A percentile compares a stretch with the other conserved stretches of the same genome.
Conservation (phyloP, 2,888 invertebrate genomes). For the Cosmia pyralina region DNA sequence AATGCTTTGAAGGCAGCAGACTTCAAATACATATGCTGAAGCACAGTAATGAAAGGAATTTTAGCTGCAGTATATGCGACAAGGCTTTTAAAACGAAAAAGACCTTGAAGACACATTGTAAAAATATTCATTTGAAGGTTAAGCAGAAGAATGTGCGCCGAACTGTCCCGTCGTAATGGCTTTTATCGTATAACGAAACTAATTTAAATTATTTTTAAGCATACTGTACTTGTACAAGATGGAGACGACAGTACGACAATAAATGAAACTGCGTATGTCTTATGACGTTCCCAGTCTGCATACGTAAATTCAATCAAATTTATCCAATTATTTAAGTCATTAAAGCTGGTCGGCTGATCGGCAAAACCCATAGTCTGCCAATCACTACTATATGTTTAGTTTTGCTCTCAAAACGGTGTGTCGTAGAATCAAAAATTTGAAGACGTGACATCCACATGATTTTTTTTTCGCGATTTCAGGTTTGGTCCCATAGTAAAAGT, state of each 20-base stretch:
- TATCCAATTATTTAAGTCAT: neutral
- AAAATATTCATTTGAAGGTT: conserved; percentile 52
- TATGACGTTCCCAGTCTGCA: neutral
- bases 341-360: neutral
- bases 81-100: conserved; percentile 64
- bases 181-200: neutral
- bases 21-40: conserved; percentile 64
- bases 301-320: neutral
- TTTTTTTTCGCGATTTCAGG: no score
- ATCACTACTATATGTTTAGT: no score
- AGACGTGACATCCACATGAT: no score
- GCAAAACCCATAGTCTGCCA: no score
- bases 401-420: no score
- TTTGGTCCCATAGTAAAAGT: no score
- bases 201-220: neutral
- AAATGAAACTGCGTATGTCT: neutral
- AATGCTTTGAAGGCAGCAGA: conserved; percentile 54
- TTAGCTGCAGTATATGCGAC: conserved; percentile 44
- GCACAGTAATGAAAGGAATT: conserved; percentile 54
- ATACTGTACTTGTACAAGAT: neutral
- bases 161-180: neutral
- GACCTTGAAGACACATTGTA: conserved; percentile 55
- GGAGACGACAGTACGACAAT: neutral
- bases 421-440: no score
- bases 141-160: conserved; percentile 2